These are phyloP conservation scores for Parus major DNA, from an alignment of 2,113 vertebrate species.

Conservation along the genomic window DNA sequence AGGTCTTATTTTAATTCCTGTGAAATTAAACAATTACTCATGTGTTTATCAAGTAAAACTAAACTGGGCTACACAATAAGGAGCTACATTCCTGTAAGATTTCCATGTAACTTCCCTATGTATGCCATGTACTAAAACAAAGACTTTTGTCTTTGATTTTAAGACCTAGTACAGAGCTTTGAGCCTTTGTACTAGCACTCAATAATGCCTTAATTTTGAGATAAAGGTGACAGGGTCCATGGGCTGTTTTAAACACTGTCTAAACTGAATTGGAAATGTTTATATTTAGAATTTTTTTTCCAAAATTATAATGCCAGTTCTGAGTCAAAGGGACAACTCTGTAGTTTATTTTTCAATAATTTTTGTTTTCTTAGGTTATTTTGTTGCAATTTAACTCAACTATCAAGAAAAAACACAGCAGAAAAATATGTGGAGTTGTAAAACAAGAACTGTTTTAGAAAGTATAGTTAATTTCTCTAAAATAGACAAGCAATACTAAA, in stretches of 20 bases:
- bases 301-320: neutral
- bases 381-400: neutral
- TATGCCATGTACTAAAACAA: neutral
- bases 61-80: neutral
- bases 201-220: neutral
- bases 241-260: neutral
- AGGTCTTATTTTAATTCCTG: constrained; percentile 1
- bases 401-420: neutral
- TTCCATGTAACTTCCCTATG: neutral
- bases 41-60: neutral
- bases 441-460: neutral
- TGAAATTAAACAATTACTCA: constrained; percentile 25
- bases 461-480: neutral
- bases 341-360: neutral
- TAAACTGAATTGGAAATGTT: neutral
- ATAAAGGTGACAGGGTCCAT: neutral
- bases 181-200: neutral
- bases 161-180: neutral
- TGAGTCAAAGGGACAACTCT: neutral
- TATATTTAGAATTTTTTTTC: neutral
- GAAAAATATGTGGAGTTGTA: neutral
- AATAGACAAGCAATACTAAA: neutral
- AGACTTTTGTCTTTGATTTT: neutral
- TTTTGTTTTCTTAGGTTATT: neutral
- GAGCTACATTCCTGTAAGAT: neutral